Percentiles rank a stretch among this genome's conserved stretches.
Evolutionary conservation across 64 coral and sea anemone species (phyloP).

Genomic region (Pocillopora verrucosa): DNA sequence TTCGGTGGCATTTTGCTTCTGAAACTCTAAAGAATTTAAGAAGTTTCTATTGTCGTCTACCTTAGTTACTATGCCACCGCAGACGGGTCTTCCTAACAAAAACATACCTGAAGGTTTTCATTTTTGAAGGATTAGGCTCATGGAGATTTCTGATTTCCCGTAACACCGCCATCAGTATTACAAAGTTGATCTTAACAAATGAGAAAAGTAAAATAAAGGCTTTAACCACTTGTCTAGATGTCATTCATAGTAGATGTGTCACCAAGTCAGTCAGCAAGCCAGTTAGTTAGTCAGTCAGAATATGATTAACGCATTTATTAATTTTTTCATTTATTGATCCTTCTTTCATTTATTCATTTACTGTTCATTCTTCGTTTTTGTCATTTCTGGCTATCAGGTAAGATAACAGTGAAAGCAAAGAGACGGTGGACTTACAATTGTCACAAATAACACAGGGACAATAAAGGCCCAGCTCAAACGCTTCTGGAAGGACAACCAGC

Average conservation of each 20-base stretch:
- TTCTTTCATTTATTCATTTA: not conserved
- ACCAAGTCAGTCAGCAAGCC: not conserved
- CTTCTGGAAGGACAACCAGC: constrained; percentile 65
- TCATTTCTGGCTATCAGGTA: no score
- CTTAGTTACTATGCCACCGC: no score
- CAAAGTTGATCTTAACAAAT: constrained; percentile 20
- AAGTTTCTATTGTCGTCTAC: no score
- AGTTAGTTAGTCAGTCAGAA: not conserved
- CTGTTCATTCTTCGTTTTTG: no score
- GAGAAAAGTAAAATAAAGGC: not conserved
- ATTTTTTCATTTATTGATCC: not conserved
- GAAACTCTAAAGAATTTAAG: no score
- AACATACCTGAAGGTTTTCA: constrained; percentile 35
- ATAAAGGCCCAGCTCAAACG: constrained; percentile 52
- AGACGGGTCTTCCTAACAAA: not conserved
- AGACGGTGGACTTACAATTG: not conserved
- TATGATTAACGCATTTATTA: not conserved
- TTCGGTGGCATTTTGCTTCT: no score
- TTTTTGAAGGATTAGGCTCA: constrained; percentile 24
- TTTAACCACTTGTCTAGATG: not conserved
- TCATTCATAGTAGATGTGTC: not conserved
- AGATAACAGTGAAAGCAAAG: not conserved
- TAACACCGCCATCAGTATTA: constrained; percentile 20
- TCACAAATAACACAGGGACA: constrained; percentile 41
- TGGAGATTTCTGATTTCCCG: constrained; percentile 42